phyloP scores from a whole-genome alignment of 2,113 vertebrate genomes.

The Malurus cyaneus region DNA sequence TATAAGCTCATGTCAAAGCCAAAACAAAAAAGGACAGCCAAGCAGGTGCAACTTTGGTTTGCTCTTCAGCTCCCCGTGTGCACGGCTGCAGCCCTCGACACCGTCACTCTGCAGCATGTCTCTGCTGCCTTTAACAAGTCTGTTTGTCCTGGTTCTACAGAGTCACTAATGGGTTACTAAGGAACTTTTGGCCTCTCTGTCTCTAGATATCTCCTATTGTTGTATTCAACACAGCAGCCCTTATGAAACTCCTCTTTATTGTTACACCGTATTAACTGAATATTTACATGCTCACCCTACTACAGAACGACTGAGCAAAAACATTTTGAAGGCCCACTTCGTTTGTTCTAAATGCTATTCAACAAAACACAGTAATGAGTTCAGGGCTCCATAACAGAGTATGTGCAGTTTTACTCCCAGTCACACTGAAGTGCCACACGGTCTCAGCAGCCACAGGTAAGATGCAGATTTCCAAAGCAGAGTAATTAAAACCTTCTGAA shows the following conservation, averaged over 20 bases:
- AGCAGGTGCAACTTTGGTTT: background rate
- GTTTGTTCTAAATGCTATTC: background rate
- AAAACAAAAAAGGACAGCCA: background rate
- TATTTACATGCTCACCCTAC: background rate
- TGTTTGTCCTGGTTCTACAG: background rate
- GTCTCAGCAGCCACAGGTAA: background rate
- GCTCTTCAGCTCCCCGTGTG: background rate
- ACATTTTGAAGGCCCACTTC: background rate
- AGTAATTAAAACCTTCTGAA: background rate
- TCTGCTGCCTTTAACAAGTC: background rate
- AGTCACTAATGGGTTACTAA: background rate
- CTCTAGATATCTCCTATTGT: background rate
- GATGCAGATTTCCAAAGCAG: background rate
- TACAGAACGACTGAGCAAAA: background rate
- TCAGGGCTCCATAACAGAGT: background rate
- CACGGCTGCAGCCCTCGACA: rapidly evolving
- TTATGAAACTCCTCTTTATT: background rate
- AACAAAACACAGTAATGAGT: background rate
- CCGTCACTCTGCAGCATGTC: rapidly evolving
- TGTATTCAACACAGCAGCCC: background rate
- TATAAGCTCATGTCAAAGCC: background rate
- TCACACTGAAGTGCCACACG: background rate
- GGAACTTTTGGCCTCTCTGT: background rate
- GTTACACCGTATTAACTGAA: background rate
- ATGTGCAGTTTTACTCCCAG: background rate